These are phyloP conservation scores for Drosophila varians DNA, from an alignment of 1,140 invertebrate genomes.

Conservation along the genomic window DNA sequence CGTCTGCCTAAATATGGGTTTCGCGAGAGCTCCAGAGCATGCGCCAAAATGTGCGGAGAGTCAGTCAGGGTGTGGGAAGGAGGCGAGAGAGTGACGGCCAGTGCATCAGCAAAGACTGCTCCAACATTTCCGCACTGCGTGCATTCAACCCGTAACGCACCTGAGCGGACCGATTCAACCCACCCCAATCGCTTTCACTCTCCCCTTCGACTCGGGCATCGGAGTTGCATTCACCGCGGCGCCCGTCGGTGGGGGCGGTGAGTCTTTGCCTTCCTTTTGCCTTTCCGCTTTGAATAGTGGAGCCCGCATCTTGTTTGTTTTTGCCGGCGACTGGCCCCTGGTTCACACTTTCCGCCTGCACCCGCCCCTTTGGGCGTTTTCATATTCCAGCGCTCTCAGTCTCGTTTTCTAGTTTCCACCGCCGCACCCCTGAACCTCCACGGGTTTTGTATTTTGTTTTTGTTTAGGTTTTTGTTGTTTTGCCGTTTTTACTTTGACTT, in stretches of 20 bases:
- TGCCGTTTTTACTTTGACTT: conserved; percentile 83
- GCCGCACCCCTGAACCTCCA: background rate
- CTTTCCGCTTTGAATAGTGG: conserved; percentile 21
- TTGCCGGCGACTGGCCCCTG: conserved; percentile 42
- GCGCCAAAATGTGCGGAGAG: conserved; percentile 22
- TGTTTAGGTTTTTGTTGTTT: conserved; percentile 83
- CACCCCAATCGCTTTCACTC: background rate
- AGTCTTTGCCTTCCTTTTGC: conserved; percentile 6
- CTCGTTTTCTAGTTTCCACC: conserved; percentile 45
- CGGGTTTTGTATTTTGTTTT: conserved; percentile 79
- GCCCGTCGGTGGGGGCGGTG: background rate
- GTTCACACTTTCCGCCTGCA: background rate
- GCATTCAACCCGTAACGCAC: conserved; percentile 75
- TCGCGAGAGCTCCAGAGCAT: conserved; percentile 15
- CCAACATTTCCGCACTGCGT: conserved; percentile 45
- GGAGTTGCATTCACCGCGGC: background rate
- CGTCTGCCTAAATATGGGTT: conserved; percentile 28
- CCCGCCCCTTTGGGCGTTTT: conserved; percentile 59
- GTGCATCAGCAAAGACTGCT: conserved; percentile 25
- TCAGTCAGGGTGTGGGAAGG: background rate
- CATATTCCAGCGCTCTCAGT: conserved; percentile 67
- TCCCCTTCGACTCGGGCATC: background rate
- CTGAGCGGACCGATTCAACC: conserved; percentile 12
- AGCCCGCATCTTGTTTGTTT: conserved; percentile 38
- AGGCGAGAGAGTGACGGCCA: conserved; percentile 10